A percentile compares a stretch with the other conserved stretches of the same genome.
phyloP scores from a whole-genome alignment of 2,888 invertebrate species.

The Rhagophthalmus giganteus region DNA sequence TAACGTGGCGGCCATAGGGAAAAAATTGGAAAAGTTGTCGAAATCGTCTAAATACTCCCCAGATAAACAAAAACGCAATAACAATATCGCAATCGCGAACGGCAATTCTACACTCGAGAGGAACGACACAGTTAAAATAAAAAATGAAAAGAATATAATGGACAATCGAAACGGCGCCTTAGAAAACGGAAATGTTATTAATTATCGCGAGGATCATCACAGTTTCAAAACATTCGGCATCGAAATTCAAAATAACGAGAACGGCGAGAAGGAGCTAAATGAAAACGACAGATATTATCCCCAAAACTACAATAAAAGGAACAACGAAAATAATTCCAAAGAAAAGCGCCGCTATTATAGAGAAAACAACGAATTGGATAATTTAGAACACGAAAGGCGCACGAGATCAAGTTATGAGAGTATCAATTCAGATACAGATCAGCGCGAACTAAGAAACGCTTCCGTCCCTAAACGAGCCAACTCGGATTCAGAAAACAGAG shows the following conservation, averaged over 20 bases:
- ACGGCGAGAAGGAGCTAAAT: conserved; percentile 44
- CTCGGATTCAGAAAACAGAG: conserved; percentile 41
- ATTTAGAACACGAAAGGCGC: conserved; percentile 39
- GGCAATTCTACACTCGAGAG: conserved; percentile 37
- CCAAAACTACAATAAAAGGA: conserved; percentile 36
- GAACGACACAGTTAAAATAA: conserved; percentile 38
- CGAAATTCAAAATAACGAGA: conserved; percentile 45
- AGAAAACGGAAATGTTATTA: conserved; percentile 45
- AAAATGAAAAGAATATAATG: conserved; percentile 36
- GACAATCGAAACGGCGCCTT: conserved; percentile 26
- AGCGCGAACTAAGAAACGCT: conserved; percentile 34
- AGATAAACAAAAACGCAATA: conserved; percentile 41
- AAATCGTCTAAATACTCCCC: conserved; percentile 53
- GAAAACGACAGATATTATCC: conserved; percentile 36
- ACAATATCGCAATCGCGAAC: conserved; percentile 36
- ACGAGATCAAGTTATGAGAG: conserved; percentile 51
- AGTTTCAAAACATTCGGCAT: conserved; percentile 52
- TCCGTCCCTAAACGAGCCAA: conserved; percentile 35
- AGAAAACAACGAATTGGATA: conserved; percentile 39
- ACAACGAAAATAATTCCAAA: conserved; percentile 34
- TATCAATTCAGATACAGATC: conserved; percentile 48
- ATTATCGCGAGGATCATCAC: conserved; percentile 43
- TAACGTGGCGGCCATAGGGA: conserved; percentile 55
- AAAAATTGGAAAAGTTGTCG: conserved; percentile 54
- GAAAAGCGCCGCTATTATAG: conserved; percentile 46